phyloP scores from a whole-genome alignment of 2,888 invertebrate species.

The Eilema caniola region DNA sequence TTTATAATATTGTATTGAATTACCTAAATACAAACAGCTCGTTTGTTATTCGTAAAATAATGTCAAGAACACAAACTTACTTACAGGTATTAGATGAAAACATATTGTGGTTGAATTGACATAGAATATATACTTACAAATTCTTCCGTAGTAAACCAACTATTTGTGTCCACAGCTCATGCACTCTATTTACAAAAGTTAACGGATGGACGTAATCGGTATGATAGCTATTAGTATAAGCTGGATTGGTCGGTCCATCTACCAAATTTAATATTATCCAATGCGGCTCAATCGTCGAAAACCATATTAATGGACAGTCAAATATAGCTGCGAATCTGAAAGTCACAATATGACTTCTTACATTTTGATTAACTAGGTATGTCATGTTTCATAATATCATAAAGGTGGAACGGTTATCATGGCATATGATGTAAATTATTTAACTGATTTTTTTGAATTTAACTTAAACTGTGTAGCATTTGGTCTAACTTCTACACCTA shows the following conservation, averaged over 20 bases:
- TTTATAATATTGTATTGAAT: too few species aligned
- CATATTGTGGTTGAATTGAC: background rate
- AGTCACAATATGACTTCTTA: slow-evolving; percentile 22
- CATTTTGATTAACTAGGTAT: too few species aligned
- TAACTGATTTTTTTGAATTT: too few species aligned
- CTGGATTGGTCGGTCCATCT: slow-evolving; percentile 58
- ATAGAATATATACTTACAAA: slow-evolving; percentile 23
- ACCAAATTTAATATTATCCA: slow-evolving; percentile 52
- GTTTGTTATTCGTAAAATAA: too few species aligned
- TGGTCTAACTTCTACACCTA: too few species aligned
- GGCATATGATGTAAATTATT: too few species aligned
- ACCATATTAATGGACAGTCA: slow-evolving; percentile 66
- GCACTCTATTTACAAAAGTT: slow-evolving; percentile 53
- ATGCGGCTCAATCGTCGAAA: slow-evolving; percentile 59
- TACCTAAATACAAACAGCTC: too few species aligned
- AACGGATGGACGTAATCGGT: slow-evolving; percentile 48
- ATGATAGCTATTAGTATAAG: slow-evolving; percentile 48
- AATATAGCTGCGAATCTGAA: slow-evolving; percentile 59
- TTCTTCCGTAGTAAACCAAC: slow-evolving; percentile 14
- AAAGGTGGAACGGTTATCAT: too few species aligned
- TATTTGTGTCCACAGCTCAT: slow-evolving; percentile 24
- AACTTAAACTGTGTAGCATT: too few species aligned
- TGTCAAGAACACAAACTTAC: too few species aligned
- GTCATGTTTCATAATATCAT: too few species aligned
- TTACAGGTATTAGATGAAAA: too few species aligned